phyloP scores from a whole-genome alignment of 1,140 invertebrate species.

The Alviniconcha marisindica region DNA sequence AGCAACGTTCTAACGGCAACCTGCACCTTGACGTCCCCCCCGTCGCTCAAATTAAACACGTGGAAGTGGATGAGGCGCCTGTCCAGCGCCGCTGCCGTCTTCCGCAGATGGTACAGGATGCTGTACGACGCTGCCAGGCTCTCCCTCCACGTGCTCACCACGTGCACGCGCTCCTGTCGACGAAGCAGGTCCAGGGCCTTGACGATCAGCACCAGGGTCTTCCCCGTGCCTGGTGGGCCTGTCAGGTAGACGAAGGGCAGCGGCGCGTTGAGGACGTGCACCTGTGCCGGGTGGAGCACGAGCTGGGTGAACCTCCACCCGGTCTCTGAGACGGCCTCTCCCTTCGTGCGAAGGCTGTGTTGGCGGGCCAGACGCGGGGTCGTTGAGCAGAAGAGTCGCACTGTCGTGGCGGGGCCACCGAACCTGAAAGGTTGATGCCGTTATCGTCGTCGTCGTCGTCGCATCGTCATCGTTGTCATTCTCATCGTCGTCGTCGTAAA shows the following conservation, averaged over 20 bases:
- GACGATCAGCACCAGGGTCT: slow-evolving; percentile 21
- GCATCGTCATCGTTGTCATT: no score
- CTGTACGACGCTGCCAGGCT: not conserved
- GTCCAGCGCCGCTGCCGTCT: not conserved
- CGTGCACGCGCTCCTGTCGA: not conserved
- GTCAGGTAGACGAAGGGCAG: not conserved
- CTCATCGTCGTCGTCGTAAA: no score
- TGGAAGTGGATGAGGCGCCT: not conserved
- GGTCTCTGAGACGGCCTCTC: slow-evolving; percentile 15
- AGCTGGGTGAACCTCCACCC: not conserved
- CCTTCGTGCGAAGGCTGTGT: not conserved
- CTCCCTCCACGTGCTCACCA: slow-evolving; percentile 24
- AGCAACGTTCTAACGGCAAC: no score
- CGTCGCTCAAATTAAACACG: slow-evolving; percentile 16
- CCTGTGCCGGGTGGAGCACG: slow-evolving; percentile 4
- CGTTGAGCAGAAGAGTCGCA: slow-evolving; percentile 8
- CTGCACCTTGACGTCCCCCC: no score
- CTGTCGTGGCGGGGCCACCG: slow-evolving; percentile 3
- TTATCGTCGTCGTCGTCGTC: slow-evolving; percentile 15
- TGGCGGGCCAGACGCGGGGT: slow-evolving; percentile 6
- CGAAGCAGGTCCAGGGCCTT: slow-evolving; percentile 8
- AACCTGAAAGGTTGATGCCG: slow-evolving; percentile 3
- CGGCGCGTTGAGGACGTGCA: not conserved
- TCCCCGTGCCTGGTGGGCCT: slow-evolving; percentile 24
- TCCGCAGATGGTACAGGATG: not conserved